Conservation (phyloP, 2,888 invertebrate species). For the Chydorus sphaericus region DNA sequence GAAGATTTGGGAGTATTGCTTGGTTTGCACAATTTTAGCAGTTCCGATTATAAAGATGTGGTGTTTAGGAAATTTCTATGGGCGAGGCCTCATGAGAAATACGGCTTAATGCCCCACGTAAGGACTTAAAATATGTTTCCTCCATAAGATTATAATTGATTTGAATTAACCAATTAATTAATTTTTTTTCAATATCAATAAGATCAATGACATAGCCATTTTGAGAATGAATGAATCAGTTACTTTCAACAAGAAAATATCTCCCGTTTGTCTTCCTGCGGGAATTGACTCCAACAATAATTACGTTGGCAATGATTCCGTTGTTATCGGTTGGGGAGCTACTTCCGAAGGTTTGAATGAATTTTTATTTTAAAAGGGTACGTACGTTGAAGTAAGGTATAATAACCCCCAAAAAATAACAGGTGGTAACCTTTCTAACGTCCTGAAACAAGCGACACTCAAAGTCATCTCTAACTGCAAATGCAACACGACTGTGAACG, state of each 20-base stretch:
- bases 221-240: slow-evolving; percentile 18
- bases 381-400: too few relatives aligned
- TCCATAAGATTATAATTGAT: too few relatives aligned
- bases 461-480: slow-evolving; percentile 67
- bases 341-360: slow-evolving; percentile 46
- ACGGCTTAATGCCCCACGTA: too few relatives aligned
- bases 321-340: slow-evolving; percentile 40
- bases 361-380: neutral
- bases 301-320: slow-evolving; percentile 14
- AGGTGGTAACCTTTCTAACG: slow-evolving; percentile 68
- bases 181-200: too few relatives aligned
- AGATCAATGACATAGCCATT: slow-evolving; percentile 17
- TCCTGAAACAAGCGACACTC: slow-evolving; percentile 67
- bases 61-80: slow-evolving; percentile 63
- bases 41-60: too few relatives aligned
- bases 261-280: slow-evolving; percentile 20
- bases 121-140: too few relatives aligned
- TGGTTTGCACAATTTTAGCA: too few relatives aligned
- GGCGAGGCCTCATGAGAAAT: slow-evolving; percentile 67
- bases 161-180: too few relatives aligned
- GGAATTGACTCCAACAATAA: slow-evolving; percentile 19
- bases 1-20: slow-evolving; percentile 3
- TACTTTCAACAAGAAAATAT: slow-evolving; percentile 14
- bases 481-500: slow-evolving; percentile 65
- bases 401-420: too few relatives aligned